Evolutionary conservation across 2,797 vertebrate species (phyloP), one percentile per base, ranked within the genome.

Genomic region (Mallotus villosus): DNA sequence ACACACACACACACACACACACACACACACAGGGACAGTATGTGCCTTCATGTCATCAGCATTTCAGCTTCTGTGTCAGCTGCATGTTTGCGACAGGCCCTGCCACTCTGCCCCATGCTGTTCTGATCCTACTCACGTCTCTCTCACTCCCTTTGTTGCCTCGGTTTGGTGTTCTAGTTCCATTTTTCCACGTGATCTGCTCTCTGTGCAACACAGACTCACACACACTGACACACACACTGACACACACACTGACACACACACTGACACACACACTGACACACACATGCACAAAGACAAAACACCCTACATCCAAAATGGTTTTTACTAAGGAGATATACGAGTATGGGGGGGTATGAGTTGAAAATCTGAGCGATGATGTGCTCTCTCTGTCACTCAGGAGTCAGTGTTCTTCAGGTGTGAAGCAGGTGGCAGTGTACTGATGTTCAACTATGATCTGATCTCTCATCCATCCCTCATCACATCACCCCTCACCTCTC

Each of bases 271-370:
- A 27, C 59, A 61, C 57, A 5, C 22, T 49, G 9, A 49, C 68
- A 70, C 55, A 49, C 59, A 70, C 12, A 27, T 12, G 49, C 65
- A 67, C 17, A 55, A 14, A 41, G 16, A n/a, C n/a, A 27, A 62
- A 46, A 66, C 57, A 70, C 29, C 27, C 8, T 49, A 5, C 37
- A 68, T 34, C 4, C 55, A 24, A 21, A 67, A 67, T 61, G 61
- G 22, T 57, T 72, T 59, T 61, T 14, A 17, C 37, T 65, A 49
- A 49, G 24, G 53, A 57, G 59, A 63, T 46, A 61, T 59, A 57
- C 6, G 32, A 32, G 32, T 32, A 32, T 32, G 27, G 59, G 19
- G 27, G 21, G 24, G 46, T 46, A 67, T 53, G 29, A 29, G 29
- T 29, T 4, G 29, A 29, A 29, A 29, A 29, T 2, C 2, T 29